Percentiles rank a stretch among this genome's conserved stretches.
These are phyloP conservation scores for Diploptera punctata DNA, from an alignment of 2,888 invertebrate species.

Conservation along the genomic window DNA sequence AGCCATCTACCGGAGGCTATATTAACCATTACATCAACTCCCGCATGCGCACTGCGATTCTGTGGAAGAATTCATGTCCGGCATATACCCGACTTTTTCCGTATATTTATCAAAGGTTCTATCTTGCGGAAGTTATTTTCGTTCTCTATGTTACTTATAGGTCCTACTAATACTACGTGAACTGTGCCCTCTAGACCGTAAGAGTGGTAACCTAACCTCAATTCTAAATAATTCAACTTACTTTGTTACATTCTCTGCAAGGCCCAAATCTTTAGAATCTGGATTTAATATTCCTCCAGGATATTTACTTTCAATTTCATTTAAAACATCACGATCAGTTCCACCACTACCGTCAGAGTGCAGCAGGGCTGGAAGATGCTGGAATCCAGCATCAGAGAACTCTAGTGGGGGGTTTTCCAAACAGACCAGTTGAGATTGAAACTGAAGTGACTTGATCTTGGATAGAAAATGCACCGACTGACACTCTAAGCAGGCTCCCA, in stretches of 20 bases:
- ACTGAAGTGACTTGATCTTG: not conserved
- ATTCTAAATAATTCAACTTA: no score
- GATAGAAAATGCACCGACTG: not conserved
- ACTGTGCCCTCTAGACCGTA: no score
- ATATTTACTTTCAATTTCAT: not conserved
- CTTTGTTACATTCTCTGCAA: not conserved
- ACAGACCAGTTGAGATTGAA: not conserved
- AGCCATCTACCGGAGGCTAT: no score
- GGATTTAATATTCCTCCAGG: not conserved
- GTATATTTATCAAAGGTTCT: no score
- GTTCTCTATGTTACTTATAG: no score
- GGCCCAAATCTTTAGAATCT: not conserved
- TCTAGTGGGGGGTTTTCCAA: not conserved
- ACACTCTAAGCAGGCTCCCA: not conserved
- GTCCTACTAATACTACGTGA: no score
- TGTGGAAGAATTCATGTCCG: no score
- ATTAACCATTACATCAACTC: no score
- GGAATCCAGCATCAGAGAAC: not conserved
- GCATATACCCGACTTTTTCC: no score
- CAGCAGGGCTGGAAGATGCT: not conserved
- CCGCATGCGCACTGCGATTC: no score
- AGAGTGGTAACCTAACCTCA: no score
- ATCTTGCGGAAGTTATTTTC: no score
- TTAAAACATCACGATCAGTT: not conserved
- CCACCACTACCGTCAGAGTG: not conserved